phyloP scores from a whole-genome alignment of 2,888 invertebrate genomes.

The Chloroclystis v-ata region DNA sequence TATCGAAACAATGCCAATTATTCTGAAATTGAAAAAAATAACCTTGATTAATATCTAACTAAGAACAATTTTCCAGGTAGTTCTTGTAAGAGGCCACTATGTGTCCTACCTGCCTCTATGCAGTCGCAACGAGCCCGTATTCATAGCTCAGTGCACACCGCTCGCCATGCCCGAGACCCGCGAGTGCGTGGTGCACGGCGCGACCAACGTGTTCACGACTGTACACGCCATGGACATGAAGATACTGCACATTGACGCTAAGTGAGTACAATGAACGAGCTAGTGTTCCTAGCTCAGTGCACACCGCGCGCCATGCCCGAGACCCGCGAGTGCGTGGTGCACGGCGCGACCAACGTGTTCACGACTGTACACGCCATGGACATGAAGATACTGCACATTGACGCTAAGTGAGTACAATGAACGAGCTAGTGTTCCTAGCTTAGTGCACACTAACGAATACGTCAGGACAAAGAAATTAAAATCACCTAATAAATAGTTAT shows the following conservation, averaged over 20 bases:
- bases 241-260: conserved; percentile 95
- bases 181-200: conserved; percentile 96
- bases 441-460: too few species aligned
- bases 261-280: conserved; percentile 81
- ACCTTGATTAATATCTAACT: too few species aligned
- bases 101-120: conserved; percentile 94
- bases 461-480: too few species aligned
- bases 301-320: conserved; percentile 98
- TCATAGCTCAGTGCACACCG: conserved; percentile 96
- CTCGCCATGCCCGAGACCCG: conserved; percentile 98
- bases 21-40: too few species aligned
- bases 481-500: too few species aligned
- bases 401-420: conserved; percentile 88
- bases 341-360: conserved; percentile 97
- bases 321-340: conserved; percentile 95
- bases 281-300: conserved; percentile 85
- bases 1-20: too few species aligned
- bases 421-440: conserved; percentile 73
- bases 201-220: conserved; percentile 97
- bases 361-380: conserved; percentile 96
- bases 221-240: conserved; percentile 99
- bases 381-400: conserved; percentile 97
- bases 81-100: conserved; percentile 96
- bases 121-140: conserved; percentile 96
- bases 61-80: conserved; percentile 83